Base-by-base conservation (phyloP, 2,888 invertebrate species). In the Scaptodrosophila latifasciaeformis region DNA sequence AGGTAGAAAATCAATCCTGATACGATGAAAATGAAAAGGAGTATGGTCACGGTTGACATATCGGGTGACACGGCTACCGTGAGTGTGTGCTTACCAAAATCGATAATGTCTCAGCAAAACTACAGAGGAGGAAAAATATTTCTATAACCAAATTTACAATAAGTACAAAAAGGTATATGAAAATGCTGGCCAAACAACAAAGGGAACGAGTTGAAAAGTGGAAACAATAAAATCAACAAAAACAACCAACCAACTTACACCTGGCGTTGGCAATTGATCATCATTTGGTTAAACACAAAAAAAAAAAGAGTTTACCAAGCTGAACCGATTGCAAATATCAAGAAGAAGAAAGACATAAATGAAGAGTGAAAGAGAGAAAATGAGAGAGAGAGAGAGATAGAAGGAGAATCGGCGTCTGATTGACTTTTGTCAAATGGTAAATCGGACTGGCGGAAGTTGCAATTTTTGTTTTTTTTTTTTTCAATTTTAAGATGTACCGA, bases 391-490 rank as follows among this genome's bases (percentile, higher is more conserved):
- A n/a, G n/a, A n/a, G n/a, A n/a, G n/a, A n/a, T n/a, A n/a, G 46
- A 34, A 12, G 24, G 19, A 42, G 7, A 4, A 43, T 29, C 39
- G 43, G 37, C 34, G 29, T 39, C 34, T 31, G 31, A 17, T 24
- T 47, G 39, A 30, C 12, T 45, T 40, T 49, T 40, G 34, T 30
- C 31, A 50, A 47, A 42, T 46, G 6, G 48, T 57, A n/a, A n/a
- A n/a, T n/a, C n/a, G n/a, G n/a, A n/a, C n/a, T n/a, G 27, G 59
- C 77, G 80, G 72, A 72, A 77, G 80, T 72, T 59, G 56, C 58
- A 40, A 50, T 49, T 54, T 42, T 37, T 18, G 15, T 1, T 5
- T 27, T 5, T 9, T n/a, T n/a, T n/a, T n/a, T n/a, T n/a, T n/a
- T n/a, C 4, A 27, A 30, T 30, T 30, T 30, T 30, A 3, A 30